Base-by-base conservation (phyloP, 2,888 invertebrate genomes). In the Vannuccia rotundouncinata region DNA sequence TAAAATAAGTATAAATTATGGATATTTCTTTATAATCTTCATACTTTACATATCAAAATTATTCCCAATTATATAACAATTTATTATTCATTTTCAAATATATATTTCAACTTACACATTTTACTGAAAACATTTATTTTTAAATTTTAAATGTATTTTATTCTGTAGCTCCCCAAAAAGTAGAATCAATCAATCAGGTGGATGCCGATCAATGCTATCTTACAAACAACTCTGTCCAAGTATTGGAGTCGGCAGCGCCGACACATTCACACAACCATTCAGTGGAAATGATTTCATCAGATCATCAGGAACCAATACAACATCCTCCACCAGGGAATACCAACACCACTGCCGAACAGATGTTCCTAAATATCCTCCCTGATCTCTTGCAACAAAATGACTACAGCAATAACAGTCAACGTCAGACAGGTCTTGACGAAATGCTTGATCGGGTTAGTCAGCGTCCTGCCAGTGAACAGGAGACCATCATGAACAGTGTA, bases 401-500 rank as follows among this genome's bases (percentile, higher is more conserved):
- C 17, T 17, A 45, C 17, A 66, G 25, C 25, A 66, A 2, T 66
- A 66, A 66, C 25, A 66, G 10, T 66, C 66, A 66, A 22, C 13
- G 25, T 22, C 45, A 13, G 10, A 13, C 45, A 13, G 66, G 66
- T 13, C 22, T 66, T 2, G 66, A 66, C 25, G 66, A 66, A 66
- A 13, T 66, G 25, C 22, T 66, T 13, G 66, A 66, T 66, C 66
- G 66, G 25, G 66, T 66, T 5, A 66, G 66, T 66, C 66, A 66
- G 22, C 66, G 22, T 13, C 66, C 66, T 5, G 66, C 25, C 25
- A 66, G 25, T 66, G 66, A 66, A 66, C 10, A 27, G 2, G 66
- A 66, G 25, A n/a, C 66, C 10, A 66, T 66, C 66, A 66, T 66
- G 22, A 66, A 66, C 25, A 66, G 66, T 66, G 66, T 66, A 5